Base-by-base conservation (phyloP, 2,797 vertebrate genomes). In the Poeciliopsis infans region DNA sequence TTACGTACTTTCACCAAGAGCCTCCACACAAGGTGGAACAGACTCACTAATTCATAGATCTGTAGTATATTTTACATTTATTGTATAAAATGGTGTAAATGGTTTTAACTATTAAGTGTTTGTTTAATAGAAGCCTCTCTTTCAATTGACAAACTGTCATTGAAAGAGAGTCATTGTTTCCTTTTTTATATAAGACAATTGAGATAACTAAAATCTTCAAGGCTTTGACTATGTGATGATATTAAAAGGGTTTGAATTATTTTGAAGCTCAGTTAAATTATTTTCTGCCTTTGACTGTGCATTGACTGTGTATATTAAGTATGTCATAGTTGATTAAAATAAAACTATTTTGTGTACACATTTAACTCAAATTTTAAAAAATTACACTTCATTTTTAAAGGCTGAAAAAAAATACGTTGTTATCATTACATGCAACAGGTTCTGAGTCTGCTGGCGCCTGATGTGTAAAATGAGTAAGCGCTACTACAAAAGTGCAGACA, bases 1-100 rank as follows among this genome's bases (percentile, higher is more conserved):
- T 98, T 78, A 99, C 97, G 0, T 99, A 99, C 93, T 98, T 99
- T 92, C 95, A 96, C 86, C 95, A 94, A 76, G 97, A 99, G 45
- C 98, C 98, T 81, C 97, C 97, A 70, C 96, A 98, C 82, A 98
- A 97, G 96, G 98, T 97, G 53, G 41, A 18, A 70, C 18, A 45
- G 3, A 45, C 57, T 6, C 68, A 0, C 5, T 70, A 5, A 33
- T 64, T 1, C 66, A 2, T 36, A 11, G 46, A 18, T 4, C 53
- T 59, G 53, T 46, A 33, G 72, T 7, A 18, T 31, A 15, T 41
- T 8, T 16, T 13, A 75, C 1, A 4, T 72, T 4, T 79, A 47
- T 8, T 57, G 4, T 16, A 28, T 74, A 23, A 28, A 20, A 43
- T 45, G 2, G 33, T 7, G 55, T 0, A 43, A 16, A 59, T 8